Percentiles rank a stretch among this genome's conserved stretches.
These are phyloP conservation scores for Bruchidius siliquastri DNA, from an alignment of 2,888 invertebrate genomes.

Conservation along the genomic window DNA sequence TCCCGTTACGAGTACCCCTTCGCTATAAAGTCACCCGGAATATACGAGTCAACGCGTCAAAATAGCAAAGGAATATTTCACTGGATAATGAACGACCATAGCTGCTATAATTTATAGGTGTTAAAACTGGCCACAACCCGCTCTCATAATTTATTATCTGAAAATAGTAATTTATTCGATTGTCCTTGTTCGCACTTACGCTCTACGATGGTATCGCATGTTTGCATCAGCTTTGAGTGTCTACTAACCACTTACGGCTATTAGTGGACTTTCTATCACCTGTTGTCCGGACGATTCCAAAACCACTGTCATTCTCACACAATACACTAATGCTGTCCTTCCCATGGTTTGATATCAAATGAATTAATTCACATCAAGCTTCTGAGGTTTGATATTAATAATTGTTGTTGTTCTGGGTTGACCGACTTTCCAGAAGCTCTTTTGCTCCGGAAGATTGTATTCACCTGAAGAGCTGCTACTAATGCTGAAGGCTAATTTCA, in stretches of 20 bases:
- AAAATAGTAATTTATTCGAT: slow-evolving; percentile 43
- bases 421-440: too few species aligned
- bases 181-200: slow-evolving; percentile 42
- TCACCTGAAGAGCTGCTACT: too few species aligned
- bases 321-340: too few species aligned
- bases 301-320: too few species aligned
- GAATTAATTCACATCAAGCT: too few species aligned
- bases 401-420: too few species aligned
- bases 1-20: not conserved
- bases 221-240: slow-evolving; percentile 30
- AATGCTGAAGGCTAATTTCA: too few species aligned
- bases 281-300: not conserved
- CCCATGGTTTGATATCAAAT: too few species aligned
- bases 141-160: slow-evolving; percentile 39
- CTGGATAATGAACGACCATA: slow-evolving; percentile 1
- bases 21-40: not conserved
- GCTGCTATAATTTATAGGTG: slow-evolving; percentile 33
- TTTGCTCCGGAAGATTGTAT: too few species aligned
- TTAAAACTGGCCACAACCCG: slow-evolving; percentile 37
- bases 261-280: not conserved
- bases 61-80: not conserved
- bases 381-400: too few species aligned
- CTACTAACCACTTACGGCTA: not conserved
- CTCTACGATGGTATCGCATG: slow-evolving; percentile 33
- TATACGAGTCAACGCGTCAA: not conserved